Evolutionary conservation across 2,797 vertebrate genomes (phyloP).

Genomic region (Enteromius thamalakanensis): DNA sequence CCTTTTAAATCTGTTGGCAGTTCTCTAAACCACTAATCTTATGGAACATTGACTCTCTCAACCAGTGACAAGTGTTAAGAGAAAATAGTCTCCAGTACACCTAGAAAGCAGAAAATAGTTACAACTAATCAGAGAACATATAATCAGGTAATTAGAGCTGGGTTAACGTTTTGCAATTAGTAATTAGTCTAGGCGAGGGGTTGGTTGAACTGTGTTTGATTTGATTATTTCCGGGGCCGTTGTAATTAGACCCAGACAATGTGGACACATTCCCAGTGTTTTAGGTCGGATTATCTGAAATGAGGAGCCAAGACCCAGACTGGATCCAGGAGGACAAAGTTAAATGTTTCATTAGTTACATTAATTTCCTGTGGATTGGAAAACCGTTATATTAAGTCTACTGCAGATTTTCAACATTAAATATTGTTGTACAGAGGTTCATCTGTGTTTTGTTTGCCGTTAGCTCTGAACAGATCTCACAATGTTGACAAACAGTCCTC

Average conservation of each 20-base stretch:
- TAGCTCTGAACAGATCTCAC: not conserved
- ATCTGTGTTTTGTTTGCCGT: not conserved
- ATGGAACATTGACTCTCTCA: constrained; percentile 59
- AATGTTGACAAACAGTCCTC: not conserved
- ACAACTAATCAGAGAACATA: constrained; percentile 14
- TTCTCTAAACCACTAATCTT: constrained; percentile 67
- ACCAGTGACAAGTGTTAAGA: constrained; percentile 53
- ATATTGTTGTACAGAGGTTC: not conserved
- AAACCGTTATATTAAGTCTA: not conserved
- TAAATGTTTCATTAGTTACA: constrained; percentile 48
- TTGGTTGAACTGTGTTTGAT: constrained; percentile 30
- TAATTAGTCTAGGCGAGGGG: constrained; percentile 36
- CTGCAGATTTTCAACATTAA: not conserved
- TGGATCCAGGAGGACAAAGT: constrained; percentile 50
- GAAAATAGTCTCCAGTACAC: constrained; percentile 1
- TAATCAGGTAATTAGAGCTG: constrained; percentile 39
- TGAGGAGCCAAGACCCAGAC: constrained; percentile 63
- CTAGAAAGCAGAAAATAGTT: constrained; percentile 19
- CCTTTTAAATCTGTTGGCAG: constrained; percentile 10
- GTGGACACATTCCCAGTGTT: constrained; percentile 23
- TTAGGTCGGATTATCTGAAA: constrained; percentile 67
- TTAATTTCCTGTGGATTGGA: not conserved
- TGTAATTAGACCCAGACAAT: constrained; percentile 63
- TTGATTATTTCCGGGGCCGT: constrained; percentile 36
- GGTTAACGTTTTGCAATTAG: constrained; percentile 33